phyloP scores from a whole-genome alignment of 2,113 vertebrate genomes.

The Malaclemys terrapin region DNA sequence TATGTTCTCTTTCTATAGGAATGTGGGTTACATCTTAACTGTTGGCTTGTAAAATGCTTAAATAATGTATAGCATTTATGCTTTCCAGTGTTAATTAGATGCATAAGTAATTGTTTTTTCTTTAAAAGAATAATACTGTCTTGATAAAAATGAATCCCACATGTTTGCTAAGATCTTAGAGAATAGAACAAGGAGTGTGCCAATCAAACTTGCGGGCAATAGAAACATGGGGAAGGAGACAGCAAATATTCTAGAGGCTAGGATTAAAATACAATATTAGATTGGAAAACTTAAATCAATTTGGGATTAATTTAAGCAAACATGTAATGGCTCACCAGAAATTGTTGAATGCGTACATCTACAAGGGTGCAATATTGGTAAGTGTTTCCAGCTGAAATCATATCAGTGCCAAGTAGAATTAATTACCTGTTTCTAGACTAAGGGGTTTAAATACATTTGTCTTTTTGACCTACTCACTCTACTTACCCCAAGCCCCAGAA shows the following conservation, averaged over 20 bases:
- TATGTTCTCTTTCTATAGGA: background rate
- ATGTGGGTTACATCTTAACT: background rate
- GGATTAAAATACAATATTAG: background rate
- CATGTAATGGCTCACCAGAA: background rate
- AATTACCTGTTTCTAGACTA: background rate
- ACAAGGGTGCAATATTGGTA: background rate
- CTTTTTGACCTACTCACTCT: background rate
- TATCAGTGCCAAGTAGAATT: background rate
- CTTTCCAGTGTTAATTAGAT: background rate
- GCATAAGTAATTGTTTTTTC: background rate
- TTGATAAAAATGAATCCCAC: background rate
- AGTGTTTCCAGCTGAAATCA: background rate
- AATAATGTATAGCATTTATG: background rate
- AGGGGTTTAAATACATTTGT: background rate
- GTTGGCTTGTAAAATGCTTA: background rate
- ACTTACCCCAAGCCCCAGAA: background rate
- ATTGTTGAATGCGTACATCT: rapidly evolving
- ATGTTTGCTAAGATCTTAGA: background rate
- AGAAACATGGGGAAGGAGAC: background rate
- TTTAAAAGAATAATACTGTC: background rate
- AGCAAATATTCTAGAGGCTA: background rate
- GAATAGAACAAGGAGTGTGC: background rate
- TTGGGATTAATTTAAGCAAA: background rate
- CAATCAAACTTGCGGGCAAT: background rate
- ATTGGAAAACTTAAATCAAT: background rate